Evolutionary conservation across 2,113 vertebrate species (phyloP).

Genomic region (Trichomycterus rosablanca): DNA sequence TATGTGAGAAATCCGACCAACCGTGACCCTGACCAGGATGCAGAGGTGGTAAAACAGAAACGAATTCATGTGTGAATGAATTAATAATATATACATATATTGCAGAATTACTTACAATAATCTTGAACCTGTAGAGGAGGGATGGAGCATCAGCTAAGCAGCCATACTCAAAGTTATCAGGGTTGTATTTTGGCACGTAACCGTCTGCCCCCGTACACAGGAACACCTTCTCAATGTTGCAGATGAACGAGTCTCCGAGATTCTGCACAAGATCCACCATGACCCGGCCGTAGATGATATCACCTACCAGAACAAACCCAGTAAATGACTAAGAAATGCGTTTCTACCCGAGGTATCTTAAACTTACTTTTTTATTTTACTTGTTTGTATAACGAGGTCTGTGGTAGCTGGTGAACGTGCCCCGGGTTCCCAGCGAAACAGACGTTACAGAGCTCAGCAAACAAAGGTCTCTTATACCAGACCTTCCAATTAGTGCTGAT

Average conservation of each 20-base stretch:
- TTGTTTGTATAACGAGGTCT: too few relatives aligned
- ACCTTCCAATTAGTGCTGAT: too few relatives aligned
- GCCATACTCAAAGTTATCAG: constrained; percentile 63
- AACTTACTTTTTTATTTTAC: too few relatives aligned
- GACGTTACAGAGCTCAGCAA: too few relatives aligned
- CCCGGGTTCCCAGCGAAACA: too few relatives aligned
- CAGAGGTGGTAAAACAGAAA: too few relatives aligned
- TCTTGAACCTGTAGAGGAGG: constrained; percentile 72
- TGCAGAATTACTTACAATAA: constrained; percentile 58
- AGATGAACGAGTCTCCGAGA: constrained; percentile 72
- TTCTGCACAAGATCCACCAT: constrained; percentile 78
- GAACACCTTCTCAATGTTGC: constrained; percentile 74
- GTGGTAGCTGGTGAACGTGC: too few relatives aligned
- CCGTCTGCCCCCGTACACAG: constrained; percentile 72
- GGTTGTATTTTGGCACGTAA: constrained; percentile 73
- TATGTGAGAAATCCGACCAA: too few relatives aligned
- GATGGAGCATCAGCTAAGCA: constrained; percentile 70
- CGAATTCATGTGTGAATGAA: too few relatives aligned
- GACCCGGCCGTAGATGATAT: constrained; percentile 63
- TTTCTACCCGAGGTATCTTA: neutral
- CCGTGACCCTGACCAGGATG: too few relatives aligned
- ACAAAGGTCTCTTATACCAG: too few relatives aligned
- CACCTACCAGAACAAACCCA: constrained; percentile 48
- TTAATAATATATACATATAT: neutral
- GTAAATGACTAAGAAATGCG: neutral